Base-by-base conservation (phyloP, 2,113 vertebrate genomes). In the Mesoclemmys tuberculata region DNA sequence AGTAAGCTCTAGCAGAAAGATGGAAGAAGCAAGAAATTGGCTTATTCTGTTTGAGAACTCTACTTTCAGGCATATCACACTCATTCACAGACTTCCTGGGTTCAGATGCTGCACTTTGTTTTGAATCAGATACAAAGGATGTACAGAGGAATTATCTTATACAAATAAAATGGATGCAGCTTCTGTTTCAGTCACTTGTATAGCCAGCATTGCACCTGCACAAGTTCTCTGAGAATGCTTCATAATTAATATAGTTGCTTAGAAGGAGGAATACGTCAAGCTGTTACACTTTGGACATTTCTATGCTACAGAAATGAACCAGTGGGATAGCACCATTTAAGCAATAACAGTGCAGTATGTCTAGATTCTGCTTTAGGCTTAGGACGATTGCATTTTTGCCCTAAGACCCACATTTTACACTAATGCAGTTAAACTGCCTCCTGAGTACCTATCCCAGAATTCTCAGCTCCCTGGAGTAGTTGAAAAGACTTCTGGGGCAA, bases 1-100 rank as follows among this genome's bases (percentile, higher is more conserved):
- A 98, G 94, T 35, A 86, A 29, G 31, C 51, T 90, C 75, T 90
- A 84, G 71, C 92, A 92, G 86, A 88, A 88, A 95, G 29, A 93
- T 27, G 46, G 77, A 81, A 91, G 52, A 81, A 93, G 51, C 46
- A 74, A 55, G 64, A 31, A 85, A 93, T 48, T 77, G 81, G 48
- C 38, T 92, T 93, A 52, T 93, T 78, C 96, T 75, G 61, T 88
- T 86, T 35, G 13, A 96, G 88, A 51, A 87, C 95, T 61, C 79
- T 94, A 3, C 27, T 93, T 21, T 75, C 83, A 74, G 68, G 49
- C 90, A 94, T 85, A 5, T 56, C 49, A 85, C 77, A 85, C 38
- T 94, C 74, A 90, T 94, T 97, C 95, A 93, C 84, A 64, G 51
- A 51, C 44, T 87, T 64, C 16, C 55, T 55, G 78, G 58, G 56